Conservation (phyloP, 1,140 invertebrate species). For the Aphelenchoides fujianensis region DNA sequence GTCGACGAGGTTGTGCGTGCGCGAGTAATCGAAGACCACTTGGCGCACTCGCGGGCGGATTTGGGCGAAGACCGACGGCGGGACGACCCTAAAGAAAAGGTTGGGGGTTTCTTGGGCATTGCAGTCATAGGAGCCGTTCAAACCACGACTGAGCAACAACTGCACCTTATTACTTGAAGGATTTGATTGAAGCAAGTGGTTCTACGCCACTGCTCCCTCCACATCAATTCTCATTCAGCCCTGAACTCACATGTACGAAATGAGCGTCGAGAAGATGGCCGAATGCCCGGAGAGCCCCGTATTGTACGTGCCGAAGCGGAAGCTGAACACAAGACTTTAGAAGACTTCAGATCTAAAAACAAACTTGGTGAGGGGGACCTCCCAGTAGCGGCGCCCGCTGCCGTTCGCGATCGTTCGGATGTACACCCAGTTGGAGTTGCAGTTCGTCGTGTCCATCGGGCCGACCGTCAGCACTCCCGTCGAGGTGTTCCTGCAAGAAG, state of each 20-base stretch:
- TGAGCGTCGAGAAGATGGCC: background rate
- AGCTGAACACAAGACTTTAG: slow-evolving; percentile 20
- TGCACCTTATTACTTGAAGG: no score
- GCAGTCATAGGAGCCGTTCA: no score
- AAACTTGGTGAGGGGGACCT: background rate
- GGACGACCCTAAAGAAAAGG: no score
- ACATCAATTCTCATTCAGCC: no score
- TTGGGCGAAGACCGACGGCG: background rate
- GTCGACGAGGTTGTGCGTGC: slow-evolving; percentile 3
- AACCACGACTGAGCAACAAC: no score
- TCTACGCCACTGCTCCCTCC: no score
- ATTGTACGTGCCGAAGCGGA: background rate
- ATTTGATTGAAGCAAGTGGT: no score
- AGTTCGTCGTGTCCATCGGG: background rate
- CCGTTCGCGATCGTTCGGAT: background rate
- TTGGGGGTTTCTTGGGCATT: no score
- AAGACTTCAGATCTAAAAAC: no score
- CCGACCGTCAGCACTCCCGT: slow-evolving; percentile 4
- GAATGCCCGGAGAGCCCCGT: slow-evolving; percentile 8
- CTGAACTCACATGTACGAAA: slow-evolving; percentile 9
- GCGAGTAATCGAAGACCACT: slow-evolving; percentile 9
- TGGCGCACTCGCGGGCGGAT: background rate
- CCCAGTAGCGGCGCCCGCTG: no score
- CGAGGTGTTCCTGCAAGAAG: slow-evolving; percentile 3
- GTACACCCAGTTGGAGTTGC: background rate